phyloP scores from a whole-genome alignment of 2,113 vertebrate species.

The Oryzias melastigma region DNA sequence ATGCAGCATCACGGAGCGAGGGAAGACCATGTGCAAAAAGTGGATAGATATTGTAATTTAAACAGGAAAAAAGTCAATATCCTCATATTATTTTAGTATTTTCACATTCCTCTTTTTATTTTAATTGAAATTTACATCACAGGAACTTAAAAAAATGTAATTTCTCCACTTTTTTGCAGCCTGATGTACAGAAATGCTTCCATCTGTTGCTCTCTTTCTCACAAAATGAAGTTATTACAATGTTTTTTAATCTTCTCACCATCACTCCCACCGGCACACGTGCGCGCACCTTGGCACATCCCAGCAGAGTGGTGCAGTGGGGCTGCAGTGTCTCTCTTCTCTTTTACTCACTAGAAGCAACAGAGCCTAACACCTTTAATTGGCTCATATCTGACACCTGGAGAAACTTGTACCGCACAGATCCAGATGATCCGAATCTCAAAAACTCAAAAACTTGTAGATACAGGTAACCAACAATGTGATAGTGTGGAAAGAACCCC shows the following conservation, averaged over 20 bases:
- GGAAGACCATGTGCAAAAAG: conserved; percentile 29
- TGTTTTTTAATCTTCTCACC: neutral
- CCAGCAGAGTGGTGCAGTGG: conserved; percentile 62
- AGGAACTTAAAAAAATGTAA: accelerated
- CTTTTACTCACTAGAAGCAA: conserved; percentile 42
- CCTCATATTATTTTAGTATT: no score
- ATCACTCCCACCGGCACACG: conserved; percentile 2
- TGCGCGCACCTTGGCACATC: conserved; percentile 33
- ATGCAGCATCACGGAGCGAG: conserved; percentile 29
- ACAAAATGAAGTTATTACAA: neutral
- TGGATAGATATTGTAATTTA: neutral
- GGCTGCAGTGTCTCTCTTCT: conserved; percentile 50
- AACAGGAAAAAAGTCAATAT: no score
- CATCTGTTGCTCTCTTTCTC: neutral
- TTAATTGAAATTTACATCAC: neutral
- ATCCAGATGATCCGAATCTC: neutral
- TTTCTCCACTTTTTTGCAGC: neutral
- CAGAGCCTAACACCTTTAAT: conserved; percentile 56
- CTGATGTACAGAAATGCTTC: no score
- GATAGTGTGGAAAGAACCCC: neutral
- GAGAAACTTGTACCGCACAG: conserved; percentile 3
- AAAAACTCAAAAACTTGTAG: neutral
- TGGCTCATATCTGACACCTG: conserved; percentile 28
- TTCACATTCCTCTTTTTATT: neutral
- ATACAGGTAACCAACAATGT: neutral